Conservation (phyloP, 2,113 vertebrate species). For the Pachyramphus minor region DNA sequence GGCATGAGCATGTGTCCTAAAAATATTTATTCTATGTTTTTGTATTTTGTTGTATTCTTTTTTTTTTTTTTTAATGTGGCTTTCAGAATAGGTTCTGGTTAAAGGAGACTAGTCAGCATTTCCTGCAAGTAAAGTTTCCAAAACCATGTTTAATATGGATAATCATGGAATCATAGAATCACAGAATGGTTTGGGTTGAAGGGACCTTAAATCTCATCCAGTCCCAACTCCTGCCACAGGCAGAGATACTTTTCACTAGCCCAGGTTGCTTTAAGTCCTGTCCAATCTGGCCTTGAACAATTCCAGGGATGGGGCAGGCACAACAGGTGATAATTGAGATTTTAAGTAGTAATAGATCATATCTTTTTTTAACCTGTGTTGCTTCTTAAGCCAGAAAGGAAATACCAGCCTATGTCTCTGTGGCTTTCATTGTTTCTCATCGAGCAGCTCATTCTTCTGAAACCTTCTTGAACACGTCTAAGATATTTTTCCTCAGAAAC, state of each 20-base stretch:
- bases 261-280: rapidly evolving
- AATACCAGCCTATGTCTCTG: background rate
- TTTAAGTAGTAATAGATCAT: background rate
- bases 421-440: background rate
- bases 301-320: background rate
- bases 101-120: background rate
- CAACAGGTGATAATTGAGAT: background rate
- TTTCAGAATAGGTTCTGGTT: background rate
- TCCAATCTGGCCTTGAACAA: too few species aligned
- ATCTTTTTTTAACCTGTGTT: background rate
- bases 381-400: background rate
- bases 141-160: background rate
- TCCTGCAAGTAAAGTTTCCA: background rate
- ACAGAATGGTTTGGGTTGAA: background rate
- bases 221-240: rapidly evolving
- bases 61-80: rapidly evolving
- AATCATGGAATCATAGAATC: background rate
- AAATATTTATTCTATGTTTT: background rate
- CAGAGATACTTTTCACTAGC: background rate
- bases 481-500: background rate
- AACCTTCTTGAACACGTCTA: background rate
- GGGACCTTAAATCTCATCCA: too few species aligned
- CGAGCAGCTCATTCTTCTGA: background rate
- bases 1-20: background rate
- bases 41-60: rapidly evolving